Base-by-base conservation (phyloP, 2,113 vertebrate species). In the Cottus gobio region DNA sequence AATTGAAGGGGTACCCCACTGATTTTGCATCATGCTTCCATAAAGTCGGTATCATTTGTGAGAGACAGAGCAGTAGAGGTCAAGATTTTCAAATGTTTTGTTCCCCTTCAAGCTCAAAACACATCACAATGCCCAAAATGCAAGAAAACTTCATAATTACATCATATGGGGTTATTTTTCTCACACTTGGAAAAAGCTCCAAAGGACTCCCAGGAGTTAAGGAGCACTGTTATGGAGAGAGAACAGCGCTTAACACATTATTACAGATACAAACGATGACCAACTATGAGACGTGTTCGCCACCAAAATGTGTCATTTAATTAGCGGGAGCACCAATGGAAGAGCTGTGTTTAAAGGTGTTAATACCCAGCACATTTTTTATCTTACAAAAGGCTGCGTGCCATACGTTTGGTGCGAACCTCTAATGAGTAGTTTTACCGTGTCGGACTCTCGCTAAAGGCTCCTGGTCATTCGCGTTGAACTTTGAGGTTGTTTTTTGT, bases 361-460 rank as follows among this genome's bases (percentile, higher is more conserved):
- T 77, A 64, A 87, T 74, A 64, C 72, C 62, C 46, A 70, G 52
- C 37, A 39, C 57, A 52, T 71, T 83, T 79, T 18, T 50, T 36
- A 73, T 18, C 67, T 68, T 30, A 48, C 37, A 7, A 58, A 46
- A 74, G 60, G 37, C 31, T 36, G 30, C 15, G 22, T 44, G 56
- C 37, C 34, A 31, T 50, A 52, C 50, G 73, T 85, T 88, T 75
- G 82, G 68, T 77, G 37, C 20, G 36, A 81, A 76, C 39, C 46
- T 5, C 87, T 90, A 91, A 90, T 88, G 87, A 93, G 85, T 79
- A 79, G 65, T 71, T 79, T 87, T 57, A 82, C 76, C 61, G 30
- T 77, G 63, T 83, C 73, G 50, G 64, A 80, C 82, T 88, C 85
- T 67, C 12, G 37, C 52, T 74, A 72, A 92, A 84, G 63, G 79